Base-by-base conservation (phyloP, 2,113 vertebrate species). In the Theropithecus gelada region DNA sequence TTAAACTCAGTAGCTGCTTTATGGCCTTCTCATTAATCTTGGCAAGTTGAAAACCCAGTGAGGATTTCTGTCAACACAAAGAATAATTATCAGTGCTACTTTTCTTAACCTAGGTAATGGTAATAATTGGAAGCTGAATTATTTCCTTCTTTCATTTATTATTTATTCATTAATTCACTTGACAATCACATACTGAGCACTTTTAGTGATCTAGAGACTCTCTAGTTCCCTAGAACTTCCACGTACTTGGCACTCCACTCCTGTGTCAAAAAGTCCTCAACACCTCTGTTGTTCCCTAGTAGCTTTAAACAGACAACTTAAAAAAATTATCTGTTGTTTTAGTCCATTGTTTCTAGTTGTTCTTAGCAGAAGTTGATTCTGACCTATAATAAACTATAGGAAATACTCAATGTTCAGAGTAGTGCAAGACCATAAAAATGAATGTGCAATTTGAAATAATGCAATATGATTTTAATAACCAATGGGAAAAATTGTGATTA, bases 21-120 rank as follows among this genome's bases (percentile, higher is more conserved):
- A 84, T 89, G 55, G 14, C 30, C 7, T n/a, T 94, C 59, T 97
- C 86, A 89, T 88, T 97, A 89, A 89, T 88, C 66, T 18, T 92
- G 35, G 30, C 11, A 87, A 91, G 43, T 73, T 92, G 68, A 82
- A 73, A 98, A 92, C n/a, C 23, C 20, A 86, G 55, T 88, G 55
- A 68, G 23, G 50, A 88, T 91, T 70, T 88, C 17, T 83, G 81
- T 52, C 38, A 82, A 82, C 55, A 82, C 20, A 92, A 59, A 79
- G 59, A 95, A 78, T 82, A 82, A 66, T 73, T 72, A 38, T 96
- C 40, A 79, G n/a, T 23, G 57, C 22, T 64, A 43, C 45, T 80
- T 85, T 79, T 94, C 38, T 18, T 94, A 75, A 81, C 9, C 7
- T 92, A 35, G 30, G 40, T 90, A 80, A n/a, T 94, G 50, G 43